Percentiles rank a stretch among this genome's conserved stretches.
Conservation (phyloP, 2,888 invertebrate genomes). For the Hypercompe scribonia region DNA sequence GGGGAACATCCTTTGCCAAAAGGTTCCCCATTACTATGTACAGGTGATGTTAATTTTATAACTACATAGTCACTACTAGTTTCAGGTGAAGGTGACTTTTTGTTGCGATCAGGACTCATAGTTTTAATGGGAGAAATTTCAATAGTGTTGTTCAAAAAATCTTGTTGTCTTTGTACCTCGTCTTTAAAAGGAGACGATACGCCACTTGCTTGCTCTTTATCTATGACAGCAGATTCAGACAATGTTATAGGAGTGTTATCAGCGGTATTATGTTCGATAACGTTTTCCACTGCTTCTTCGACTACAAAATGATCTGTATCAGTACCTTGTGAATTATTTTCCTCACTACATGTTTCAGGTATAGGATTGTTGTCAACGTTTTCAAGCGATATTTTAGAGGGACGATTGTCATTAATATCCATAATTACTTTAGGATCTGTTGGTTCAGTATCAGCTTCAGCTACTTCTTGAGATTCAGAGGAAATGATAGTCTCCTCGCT, state of each 20-base stretch:
- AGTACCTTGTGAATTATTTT: slow-evolving; percentile 8
- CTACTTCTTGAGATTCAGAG: slow-evolving; percentile 67
- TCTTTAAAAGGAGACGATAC: slow-evolving; percentile 77
- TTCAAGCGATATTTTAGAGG: not conserved
- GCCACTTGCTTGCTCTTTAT: slow-evolving; percentile 53
- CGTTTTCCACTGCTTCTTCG: slow-evolving; percentile 14
- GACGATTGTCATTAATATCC: slow-evolving; percentile 28
- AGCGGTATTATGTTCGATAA: slow-evolving; percentile 46
- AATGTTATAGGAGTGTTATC: slow-evolving; percentile 54
- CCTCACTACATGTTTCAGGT: slow-evolving; percentile 10
- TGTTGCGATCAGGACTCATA: slow-evolving; percentile 71
- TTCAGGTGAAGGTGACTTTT: slow-evolving; percentile 71
- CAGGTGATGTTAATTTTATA: slow-evolving; percentile 74
- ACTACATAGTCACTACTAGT: slow-evolving; percentile 74
- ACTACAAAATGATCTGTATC: slow-evolving; percentile 24
- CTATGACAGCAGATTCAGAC: slow-evolving; percentile 41
- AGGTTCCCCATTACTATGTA: slow-evolving; percentile 76
- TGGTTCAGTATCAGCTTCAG: slow-evolving; percentile 75
- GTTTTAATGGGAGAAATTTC: slow-evolving; percentile 88
- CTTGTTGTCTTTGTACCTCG: slow-evolving; percentile 76
- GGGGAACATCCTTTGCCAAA: slow-evolving; percentile 74
- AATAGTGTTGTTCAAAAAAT: slow-evolving; percentile 85
- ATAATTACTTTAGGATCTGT: slow-evolving; percentile 54
- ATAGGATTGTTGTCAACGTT: not conserved
- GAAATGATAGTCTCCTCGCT: slow-evolving; percentile 55